Base-by-base conservation (phyloP, 2,888 invertebrate genomes). In the Abscondita cerata region DNA sequence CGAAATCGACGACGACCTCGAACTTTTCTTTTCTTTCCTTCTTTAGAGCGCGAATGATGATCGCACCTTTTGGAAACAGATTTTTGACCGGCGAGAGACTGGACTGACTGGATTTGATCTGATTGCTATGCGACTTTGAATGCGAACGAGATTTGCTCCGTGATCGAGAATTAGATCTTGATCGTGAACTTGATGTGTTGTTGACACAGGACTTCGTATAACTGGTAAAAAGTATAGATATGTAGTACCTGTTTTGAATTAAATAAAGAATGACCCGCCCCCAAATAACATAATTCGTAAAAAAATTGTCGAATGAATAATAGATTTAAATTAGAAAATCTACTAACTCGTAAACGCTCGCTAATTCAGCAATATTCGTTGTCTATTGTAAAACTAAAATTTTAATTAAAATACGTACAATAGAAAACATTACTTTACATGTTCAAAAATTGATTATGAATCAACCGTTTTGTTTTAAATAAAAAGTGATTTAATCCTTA, bases 171-270 rank as follows among this genome's bases (percentile, higher is more conserved):
- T 74, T 72, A 1, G 80, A 79, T 12, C 75, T 74, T 2, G 80
- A 78, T n/a, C 72, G 68, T 3, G 78, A 75, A n/a, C 68, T 69
- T 11, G 74, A 71, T 50, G 74, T 72, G 0, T 80, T 69, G 86
- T 83, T 3, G 86, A 85, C 56, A 87, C 83, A n/a, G 1, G 83
- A 80, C n/a, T 81, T 78, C 3, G 82, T 79, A 73, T 80, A 80
- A 57, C 82, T 82, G 63, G 8, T 44, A 51, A 51, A 44, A 41
- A 58, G 31, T 15, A 56, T 38, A 47, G 16, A 46, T 34, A 47
- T 19, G 15, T 48, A 48, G 25, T 25, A 25, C 25, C 25, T 25
- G 25, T 25, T 25, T 31, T 15, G 31, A 25, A 51, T 51, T 36
- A 36, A 34, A n/a, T 51, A 6, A 25, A 25, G 2, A n/a, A 50